Conservation (phyloP, 1,140 invertebrate species). For the Caenorhabditis latens region DNA sequence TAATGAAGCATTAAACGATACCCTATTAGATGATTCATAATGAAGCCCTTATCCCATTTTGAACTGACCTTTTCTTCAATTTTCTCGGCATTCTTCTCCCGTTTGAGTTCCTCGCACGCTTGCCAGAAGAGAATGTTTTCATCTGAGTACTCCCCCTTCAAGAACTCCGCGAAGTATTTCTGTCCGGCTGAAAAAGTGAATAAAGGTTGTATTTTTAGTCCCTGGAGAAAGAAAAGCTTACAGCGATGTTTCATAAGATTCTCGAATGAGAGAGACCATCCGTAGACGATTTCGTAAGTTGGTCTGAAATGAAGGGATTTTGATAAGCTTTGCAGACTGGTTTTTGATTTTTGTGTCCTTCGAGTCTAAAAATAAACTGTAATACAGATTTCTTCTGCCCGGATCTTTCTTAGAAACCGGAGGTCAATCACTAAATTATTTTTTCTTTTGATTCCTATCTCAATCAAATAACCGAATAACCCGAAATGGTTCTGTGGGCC, state of each 20-base stretch:
- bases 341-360: too few relatives aligned
- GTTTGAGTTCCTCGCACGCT: slow-evolving; percentile 97
- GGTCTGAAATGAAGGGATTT: slow-evolving; percentile 81
- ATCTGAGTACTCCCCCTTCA: slow-evolving; percentile 97
- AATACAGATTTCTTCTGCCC: neutral
- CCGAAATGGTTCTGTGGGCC: neutral
- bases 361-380: too few relatives aligned
- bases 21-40: slow-evolving; percentile 11
- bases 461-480: neutral
- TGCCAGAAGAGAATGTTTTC: slow-evolving; percentile 99
- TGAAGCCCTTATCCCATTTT: slow-evolving; percentile 79
- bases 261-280: slow-evolving; percentile 95
- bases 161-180: slow-evolving; percentile 95
- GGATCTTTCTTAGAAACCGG: neutral
- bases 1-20: neutral
- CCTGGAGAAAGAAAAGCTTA: neutral
- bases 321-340: neutral
- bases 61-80: slow-evolving; percentile 84
- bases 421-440: neutral
- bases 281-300: slow-evolving; percentile 89
- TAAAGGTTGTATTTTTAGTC: neutral
- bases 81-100: slow-evolving; percentile 89
- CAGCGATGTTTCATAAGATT: slow-evolving; percentile 86
- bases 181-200: slow-evolving; percentile 84
- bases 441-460: neutral